phyloP scores from a whole-genome alignment of 1,140 invertebrate genomes.

The Phymorhynchus buccinoides region DNA sequence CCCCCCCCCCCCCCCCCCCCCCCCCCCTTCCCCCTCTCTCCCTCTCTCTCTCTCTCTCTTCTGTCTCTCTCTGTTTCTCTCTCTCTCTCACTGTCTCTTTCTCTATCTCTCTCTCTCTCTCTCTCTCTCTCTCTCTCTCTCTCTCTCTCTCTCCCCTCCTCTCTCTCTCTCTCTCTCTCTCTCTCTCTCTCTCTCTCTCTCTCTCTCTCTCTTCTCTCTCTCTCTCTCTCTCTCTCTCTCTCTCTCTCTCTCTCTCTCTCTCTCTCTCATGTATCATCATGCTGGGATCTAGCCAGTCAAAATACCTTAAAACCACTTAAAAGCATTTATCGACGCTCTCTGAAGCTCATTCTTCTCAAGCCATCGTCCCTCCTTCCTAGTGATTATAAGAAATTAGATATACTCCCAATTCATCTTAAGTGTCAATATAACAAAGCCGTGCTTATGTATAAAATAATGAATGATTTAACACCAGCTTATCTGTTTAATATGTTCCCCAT shows the following conservation, averaged over 20 bases:
- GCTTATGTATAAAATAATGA: no score
- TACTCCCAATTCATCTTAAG: no score
- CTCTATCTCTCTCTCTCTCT: not conserved
- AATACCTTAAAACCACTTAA: no score
- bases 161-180: not conserved
- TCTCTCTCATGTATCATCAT: not conserved
- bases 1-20: not conserved
- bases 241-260: constrained; percentile 29
- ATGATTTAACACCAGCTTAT: no score
- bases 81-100: not conserved
- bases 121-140: constrained; percentile 10
- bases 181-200: not conserved
- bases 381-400: no score
- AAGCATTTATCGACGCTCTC: not conserved
- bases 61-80: no score
- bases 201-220: not conserved
- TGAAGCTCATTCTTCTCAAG: not conserved
- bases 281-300: no score
- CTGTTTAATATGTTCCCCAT: no score
- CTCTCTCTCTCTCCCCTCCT: not conserved
- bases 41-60: not conserved
- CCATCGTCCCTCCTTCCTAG: not conserved
- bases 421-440: no score
- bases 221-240: constrained; percentile 4
- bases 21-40: not conserved